Evolutionary conservation across 1,140 invertebrate species (phyloP).

Genomic region (Ridgeia piscesae): DNA sequence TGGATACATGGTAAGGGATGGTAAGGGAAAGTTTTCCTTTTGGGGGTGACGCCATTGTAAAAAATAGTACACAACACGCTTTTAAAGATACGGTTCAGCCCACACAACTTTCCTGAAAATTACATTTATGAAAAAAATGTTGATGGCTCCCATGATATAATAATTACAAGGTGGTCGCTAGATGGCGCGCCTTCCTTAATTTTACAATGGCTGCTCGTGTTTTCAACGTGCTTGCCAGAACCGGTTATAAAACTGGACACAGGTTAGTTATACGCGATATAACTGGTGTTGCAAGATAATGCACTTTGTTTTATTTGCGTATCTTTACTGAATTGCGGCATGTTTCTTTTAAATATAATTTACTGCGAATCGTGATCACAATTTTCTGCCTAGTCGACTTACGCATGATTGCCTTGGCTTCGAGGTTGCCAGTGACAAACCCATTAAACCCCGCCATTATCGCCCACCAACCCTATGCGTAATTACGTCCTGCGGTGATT

Average conservation of each 20-base stretch:
- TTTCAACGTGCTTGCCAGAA: neutral
- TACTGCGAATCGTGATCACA: neutral
- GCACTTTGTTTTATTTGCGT: neutral
- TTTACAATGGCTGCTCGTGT: neutral
- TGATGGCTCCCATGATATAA: neutral
- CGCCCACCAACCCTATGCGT: neutral
- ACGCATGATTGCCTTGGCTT: neutral
- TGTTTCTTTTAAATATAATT: neutral
- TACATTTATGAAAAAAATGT: too few relatives aligned
- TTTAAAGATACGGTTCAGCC: too few relatives aligned
- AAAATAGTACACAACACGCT: too few relatives aligned
- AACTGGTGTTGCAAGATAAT: neutral
- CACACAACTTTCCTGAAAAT: too few relatives aligned
- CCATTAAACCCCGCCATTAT: neutral
- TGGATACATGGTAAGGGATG: too few relatives aligned
- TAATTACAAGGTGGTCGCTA: neutral
- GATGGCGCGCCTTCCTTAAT: neutral
- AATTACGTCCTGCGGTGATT: neutral
- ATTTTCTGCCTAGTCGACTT: neutral
- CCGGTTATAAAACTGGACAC: neutral
- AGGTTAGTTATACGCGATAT: neutral
- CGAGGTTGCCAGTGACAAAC: neutral
- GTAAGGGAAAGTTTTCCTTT: too few relatives aligned
- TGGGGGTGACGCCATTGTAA: too few relatives aligned
- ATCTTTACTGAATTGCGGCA: neutral